Base-by-base conservation (phyloP, 1,140 invertebrate genomes). In the Dendrolimus kikuchii region DNA sequence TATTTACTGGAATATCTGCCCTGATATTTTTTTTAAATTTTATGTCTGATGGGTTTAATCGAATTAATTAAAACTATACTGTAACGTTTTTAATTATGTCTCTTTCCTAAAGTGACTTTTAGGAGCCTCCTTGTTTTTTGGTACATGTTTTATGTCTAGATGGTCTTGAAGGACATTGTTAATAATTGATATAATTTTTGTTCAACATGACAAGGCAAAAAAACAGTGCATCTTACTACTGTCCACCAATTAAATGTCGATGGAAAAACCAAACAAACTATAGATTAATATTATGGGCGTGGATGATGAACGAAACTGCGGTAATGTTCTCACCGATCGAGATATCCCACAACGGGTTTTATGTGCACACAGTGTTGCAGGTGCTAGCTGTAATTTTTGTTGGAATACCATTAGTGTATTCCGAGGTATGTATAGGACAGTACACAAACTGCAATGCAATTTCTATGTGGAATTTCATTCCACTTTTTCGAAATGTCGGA, bases 361-460 rank as follows among this genome's bases (percentile, higher is more conserved):
- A 81, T 53, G 50, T 73, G 5, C 64, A 77, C 38, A 63, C 51
- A 38, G 9, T 53, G 3, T 39, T 82, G 38, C 67, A 82, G 52
- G 45, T 61, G n/a, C 38, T 72, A 8, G 54, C 67, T 48, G 62
- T 71, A 38, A 71, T 86, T 46, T 71, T 83, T 54, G 48, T 83
- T 40, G 76, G 77, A 39, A 76, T 83, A 59, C 82, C 82, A 42
- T 50, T 83, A 40, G 66, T 79, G 40, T 86, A 82, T 63, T 81
- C 82, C n/a, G 82, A 86, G 58, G 77, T 86, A 49, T 82, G 80
- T 56, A 58, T 86, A 9, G 73, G 74, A 6, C 82, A 86, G 60
- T 86, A 83, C 48, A 77, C 76, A 23, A 83, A 83, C 51, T 64
- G 69, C 46, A 64, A 71, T 53, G 59, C 66, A 4, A 57, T 86